Conservation (phyloP, 1,140 invertebrate genomes). For the Nasonia giraulti region DNA sequence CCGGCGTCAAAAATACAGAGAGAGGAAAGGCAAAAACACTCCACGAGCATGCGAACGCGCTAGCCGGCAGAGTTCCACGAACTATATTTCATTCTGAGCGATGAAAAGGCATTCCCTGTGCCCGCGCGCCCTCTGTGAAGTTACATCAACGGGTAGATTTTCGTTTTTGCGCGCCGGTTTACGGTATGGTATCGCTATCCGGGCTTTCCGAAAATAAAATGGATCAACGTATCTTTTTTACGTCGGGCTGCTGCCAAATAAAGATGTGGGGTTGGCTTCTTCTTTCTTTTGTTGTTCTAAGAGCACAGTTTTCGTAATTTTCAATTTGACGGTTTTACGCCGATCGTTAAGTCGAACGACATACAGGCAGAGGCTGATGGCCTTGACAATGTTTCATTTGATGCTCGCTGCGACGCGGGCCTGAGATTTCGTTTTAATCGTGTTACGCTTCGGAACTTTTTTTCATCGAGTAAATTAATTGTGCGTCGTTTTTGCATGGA, state of each 20-base stretch:
- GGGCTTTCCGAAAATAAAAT: constrained; percentile 14
- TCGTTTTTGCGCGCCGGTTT: not conserved
- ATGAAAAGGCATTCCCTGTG: constrained; percentile 19
- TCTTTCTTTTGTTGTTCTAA: not conserved
- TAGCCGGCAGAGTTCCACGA: constrained; percentile 12
- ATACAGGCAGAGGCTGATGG: no score
- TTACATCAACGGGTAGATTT: not conserved
- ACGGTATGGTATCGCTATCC: not conserved
- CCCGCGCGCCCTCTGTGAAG: not conserved
- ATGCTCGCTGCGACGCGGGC: no score
- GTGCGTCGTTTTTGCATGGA: no score
- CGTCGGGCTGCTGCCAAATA: not conserved
- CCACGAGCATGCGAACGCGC: not conserved
- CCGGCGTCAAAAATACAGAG: not conserved
- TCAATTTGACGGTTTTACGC: no score
- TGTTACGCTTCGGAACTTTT: no score
- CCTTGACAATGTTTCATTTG: no score
- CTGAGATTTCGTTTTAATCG: no score
- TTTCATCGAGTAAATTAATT: no score
- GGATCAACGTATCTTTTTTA: not conserved
- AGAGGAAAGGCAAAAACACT: not conserved
- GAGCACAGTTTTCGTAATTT: no score
- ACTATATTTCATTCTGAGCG: constrained; percentile 30
- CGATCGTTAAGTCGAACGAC: no score
- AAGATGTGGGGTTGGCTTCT: not conserved